Base-by-base conservation (phyloP, 2,113 vertebrate genomes). In the Muntiacus reevesi region DNA sequence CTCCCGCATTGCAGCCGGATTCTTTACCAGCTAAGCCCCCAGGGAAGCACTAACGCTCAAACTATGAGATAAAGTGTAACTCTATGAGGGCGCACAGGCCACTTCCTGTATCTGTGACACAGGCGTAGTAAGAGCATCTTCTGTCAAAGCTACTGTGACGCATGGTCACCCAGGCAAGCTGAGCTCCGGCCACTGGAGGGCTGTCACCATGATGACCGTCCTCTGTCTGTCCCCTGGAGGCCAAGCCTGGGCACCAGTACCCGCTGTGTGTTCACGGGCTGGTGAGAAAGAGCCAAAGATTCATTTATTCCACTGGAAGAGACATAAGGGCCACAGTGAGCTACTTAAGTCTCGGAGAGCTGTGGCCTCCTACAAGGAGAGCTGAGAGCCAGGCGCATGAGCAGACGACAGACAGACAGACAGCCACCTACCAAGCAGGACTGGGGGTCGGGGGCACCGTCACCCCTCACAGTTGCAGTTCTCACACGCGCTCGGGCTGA, bases 1-100 rank as follows among this genome's bases (percentile, higher is more conserved):
- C 9, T 71, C n/a, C 19, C 0, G 0, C n/a, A 40, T 40, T 71
- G 67, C 67, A 11, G n/a, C 10, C 0, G 0, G n/a, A 40, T 12
- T 71, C 67, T 21, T 71, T 23, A 36, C 67, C 67, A 71, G 67
- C n/a, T 36, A 17, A 71, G n/a, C 64, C 64, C 11, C 19, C 64
- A 21, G 64, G 64, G 64, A 71, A 36, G 64, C 64, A 11, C 9
- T 25, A 11, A 50, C 2, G 64, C 6, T 84, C n/a, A 43, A 3
- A 14, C 47, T 21, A 8, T 2, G 21, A 87, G 36, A 36, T 74
- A 30, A 57, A n/a, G 47, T 2, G 14, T 13, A 50, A 71, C 45
- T 23, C 1, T 2, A 1, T 1, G 7, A 8, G 36, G 50, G 11
- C 33, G 27, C 3, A 21, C 55, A 15, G 43, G 57, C 7, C 40